phyloP scores from a whole-genome alignment of 2,888 invertebrate genomes.

The Oscheius sp. region DNA sequence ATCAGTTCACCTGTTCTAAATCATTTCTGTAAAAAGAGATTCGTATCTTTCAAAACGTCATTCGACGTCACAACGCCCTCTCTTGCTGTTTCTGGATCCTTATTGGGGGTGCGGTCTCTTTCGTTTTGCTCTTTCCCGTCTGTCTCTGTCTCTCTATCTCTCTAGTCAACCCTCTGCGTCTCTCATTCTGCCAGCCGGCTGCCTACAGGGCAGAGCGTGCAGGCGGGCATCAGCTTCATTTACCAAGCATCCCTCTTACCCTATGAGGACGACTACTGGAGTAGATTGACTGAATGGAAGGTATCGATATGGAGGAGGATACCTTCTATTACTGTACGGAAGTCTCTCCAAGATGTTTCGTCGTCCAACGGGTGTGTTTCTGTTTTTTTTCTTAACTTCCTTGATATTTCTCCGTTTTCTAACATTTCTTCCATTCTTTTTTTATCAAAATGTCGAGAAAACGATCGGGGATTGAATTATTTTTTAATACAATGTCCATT shows the following conservation, averaged over 20 bases:
- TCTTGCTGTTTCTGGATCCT: conserved; percentile 24
- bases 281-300: conserved; percentile 33
- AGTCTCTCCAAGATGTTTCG: conserved; percentile 77
- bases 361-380: conserved; percentile 77
- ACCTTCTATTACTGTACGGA: conserved; percentile 76
- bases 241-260: conserved; percentile 13
- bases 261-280: conserved; percentile 5
- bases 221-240: conserved; percentile 10
- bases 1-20: too few species aligned
- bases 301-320: conserved; percentile 55
- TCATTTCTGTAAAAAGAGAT: too few species aligned
- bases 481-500: too few species aligned
- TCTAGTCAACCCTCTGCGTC: conserved; percentile 11
- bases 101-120: conserved; percentile 21
- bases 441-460: too few species aligned
- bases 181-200: conserved; percentile 21
- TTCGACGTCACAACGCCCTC: conserved; percentile 18
- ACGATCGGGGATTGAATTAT: too few species aligned
- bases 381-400: too few species aligned
- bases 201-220: conserved; percentile 10
- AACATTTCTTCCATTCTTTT: too few species aligned
- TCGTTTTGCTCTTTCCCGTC: too few species aligned
- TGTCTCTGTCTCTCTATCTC: conserved; percentile 7
- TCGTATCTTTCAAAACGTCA: conserved; percentile 16
- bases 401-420: too few species aligned